phyloP scores from a whole-genome alignment of 2,888 invertebrate species.

The Gnatocerus cornutus region DNA sequence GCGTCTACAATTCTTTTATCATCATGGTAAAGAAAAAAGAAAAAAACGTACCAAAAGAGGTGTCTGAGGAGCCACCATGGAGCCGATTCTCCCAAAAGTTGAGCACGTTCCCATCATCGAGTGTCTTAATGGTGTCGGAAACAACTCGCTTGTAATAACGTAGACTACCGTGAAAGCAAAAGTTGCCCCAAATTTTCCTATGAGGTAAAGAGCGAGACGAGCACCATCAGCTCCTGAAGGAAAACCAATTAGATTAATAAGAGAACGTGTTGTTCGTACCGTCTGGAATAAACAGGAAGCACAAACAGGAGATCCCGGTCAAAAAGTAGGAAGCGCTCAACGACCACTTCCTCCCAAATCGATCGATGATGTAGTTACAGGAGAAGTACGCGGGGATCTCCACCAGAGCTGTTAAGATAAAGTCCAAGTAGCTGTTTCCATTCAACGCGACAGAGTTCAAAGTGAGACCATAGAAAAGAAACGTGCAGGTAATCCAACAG shows the following conservation, averaged over 20 bases:
- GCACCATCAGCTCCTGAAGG: neutral
- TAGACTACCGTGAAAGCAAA: conserved; percentile 79
- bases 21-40: neutral
- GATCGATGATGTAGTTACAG: conserved; percentile 78
- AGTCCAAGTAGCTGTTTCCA: conserved; percentile 85
- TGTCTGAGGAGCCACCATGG: conserved; percentile 79
- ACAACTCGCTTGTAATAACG: conserved; percentile 80
- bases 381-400: conserved; percentile 84
- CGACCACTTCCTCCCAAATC: conserved; percentile 78
- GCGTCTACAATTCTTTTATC: conserved; percentile 59
- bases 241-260: no score
- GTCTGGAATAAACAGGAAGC: conserved; percentile 75
- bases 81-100: conserved; percentile 79
- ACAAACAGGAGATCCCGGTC: conserved; percentile 76
- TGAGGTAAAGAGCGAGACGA: conserved; percentile 73
- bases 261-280: conserved; percentile 66
- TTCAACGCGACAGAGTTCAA: conserved; percentile 84
- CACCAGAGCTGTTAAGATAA: conserved; percentile 78
- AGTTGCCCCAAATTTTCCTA: conserved; percentile 80
- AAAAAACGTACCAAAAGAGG: conserved; percentile 76
- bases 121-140: conserved; percentile 78
- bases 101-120: conserved; percentile 78
- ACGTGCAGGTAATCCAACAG: conserved; percentile 86
- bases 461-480: conserved; percentile 87
- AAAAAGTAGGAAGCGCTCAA: conserved; percentile 77